Percentiles rank a stretch among this genome's conserved stretches.
phyloP scores from a whole-genome alignment of 2,888 invertebrate species.

The Aromia moschata region DNA sequence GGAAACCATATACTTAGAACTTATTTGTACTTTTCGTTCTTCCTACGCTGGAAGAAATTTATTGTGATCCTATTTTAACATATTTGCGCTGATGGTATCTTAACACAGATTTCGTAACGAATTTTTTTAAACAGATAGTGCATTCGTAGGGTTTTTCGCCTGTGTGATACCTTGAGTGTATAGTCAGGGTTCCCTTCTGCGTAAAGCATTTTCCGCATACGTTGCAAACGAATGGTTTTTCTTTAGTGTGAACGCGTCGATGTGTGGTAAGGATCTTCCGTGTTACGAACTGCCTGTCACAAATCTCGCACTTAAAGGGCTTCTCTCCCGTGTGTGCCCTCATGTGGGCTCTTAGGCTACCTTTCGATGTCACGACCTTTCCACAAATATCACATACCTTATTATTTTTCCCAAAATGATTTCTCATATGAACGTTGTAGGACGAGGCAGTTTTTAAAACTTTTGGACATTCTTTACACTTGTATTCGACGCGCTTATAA shows the following conservation, averaged over 20 bases:
- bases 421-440: slow-evolving; percentile 1
- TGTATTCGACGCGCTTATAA: slow-evolving; percentile 29
- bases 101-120: slow-evolving; percentile 58
- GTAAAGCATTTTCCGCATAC: slow-evolving; percentile 68
- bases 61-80: no score
- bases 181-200: slow-evolving; percentile 65
- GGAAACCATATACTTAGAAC: no score
- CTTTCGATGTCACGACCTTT: slow-evolving; percentile 40
- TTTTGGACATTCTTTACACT: slow-evolving; percentile 20
- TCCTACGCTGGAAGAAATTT: no score
- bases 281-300: slow-evolving; percentile 59
- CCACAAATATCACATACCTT: slow-evolving; percentile 50
- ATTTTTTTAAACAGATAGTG: slow-evolving; percentile 57
- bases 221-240: slow-evolving; percentile 66
- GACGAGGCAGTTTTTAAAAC: not conserved
- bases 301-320: slow-evolving; percentile 55
- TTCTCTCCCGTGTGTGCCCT: slow-evolving; percentile 56
- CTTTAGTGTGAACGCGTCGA: slow-evolving; percentile 66
- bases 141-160: slow-evolving; percentile 55
- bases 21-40: no score
- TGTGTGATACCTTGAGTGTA: slow-evolving; percentile 66
- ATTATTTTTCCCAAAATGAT: slow-evolving; percentile 12
- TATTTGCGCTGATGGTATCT: slow-evolving; percentile 55
- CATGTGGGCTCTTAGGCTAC: slow-evolving; percentile 48
- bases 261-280: slow-evolving; percentile 64